phyloP scores from a whole-genome alignment of 2,113 vertebrate species.

The Rhynchomys soricoides region DNA sequence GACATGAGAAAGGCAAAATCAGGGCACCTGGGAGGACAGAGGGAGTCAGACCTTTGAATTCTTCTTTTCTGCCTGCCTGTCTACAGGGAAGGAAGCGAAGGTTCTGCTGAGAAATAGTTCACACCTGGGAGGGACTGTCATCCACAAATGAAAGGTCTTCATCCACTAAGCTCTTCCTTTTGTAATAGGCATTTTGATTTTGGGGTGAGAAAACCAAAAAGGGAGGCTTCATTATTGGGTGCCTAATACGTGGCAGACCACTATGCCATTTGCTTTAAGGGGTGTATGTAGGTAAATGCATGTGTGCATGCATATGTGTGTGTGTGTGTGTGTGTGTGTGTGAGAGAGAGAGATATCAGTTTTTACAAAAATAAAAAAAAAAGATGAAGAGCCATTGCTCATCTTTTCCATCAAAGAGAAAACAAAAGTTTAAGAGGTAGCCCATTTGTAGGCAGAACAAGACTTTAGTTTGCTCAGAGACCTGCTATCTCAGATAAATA shows the following conservation, averaged over 20 bases:
- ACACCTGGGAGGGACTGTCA: background rate
- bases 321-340: background rate
- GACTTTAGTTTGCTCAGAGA: background rate
- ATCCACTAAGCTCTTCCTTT: background rate
- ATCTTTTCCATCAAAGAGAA: background rate
- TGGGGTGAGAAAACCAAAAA: background rate
- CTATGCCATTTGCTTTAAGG: background rate
- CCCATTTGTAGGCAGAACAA: background rate
- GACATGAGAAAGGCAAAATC: background rate
- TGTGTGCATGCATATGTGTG: accelerated
- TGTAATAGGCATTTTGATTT: background rate
- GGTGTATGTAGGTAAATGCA: background rate
- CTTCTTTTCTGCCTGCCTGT: background rate
- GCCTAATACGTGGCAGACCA: background rate
- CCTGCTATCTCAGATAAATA: background rate
- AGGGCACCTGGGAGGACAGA: background rate
- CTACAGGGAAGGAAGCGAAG: background rate
- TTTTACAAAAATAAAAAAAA: too few species aligned
- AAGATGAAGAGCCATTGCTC: background rate
- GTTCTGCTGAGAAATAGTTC: background rate
- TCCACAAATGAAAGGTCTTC: background rate
- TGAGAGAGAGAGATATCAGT: too few species aligned
- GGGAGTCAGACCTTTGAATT: background rate
- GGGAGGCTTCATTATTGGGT: background rate
- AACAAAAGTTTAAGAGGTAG: background rate